These are phyloP conservation scores for Australoheros scitulus DNA, from an alignment of 2,113 vertebrate genomes.

Conservation along the genomic window DNA sequence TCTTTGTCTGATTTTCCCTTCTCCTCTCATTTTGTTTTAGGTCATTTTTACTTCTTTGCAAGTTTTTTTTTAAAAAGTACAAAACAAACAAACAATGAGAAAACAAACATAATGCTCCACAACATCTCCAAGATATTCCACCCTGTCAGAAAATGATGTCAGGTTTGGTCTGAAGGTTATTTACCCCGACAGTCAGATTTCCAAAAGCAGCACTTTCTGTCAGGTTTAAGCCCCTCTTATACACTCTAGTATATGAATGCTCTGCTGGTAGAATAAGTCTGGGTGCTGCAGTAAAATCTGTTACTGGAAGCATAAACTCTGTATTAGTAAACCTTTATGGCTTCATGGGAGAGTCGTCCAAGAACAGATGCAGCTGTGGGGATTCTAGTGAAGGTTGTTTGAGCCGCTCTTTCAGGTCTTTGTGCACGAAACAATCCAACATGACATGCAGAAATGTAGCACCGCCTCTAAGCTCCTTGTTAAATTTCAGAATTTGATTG, in stretches of 20 bases:
- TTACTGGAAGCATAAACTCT: not conserved
- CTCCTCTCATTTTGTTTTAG: not conserved
- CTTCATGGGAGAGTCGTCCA: not conserved
- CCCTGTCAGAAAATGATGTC: not conserved
- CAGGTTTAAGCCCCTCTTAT: not conserved
- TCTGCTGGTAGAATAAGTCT: not conserved
- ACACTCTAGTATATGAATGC: not conserved
- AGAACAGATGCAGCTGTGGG: not conserved
- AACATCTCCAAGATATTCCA: not conserved
- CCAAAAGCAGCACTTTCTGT: not conserved
- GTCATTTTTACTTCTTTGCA: not conserved
- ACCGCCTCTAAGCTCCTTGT: not conserved
- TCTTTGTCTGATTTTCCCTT: not conserved
- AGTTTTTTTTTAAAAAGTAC: too few species aligned
- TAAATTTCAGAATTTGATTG: not conserved
- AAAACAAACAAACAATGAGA: not conserved
- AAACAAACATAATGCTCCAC: not conserved
- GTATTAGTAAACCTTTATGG: rapidly evolving
- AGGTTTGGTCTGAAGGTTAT: not conserved
- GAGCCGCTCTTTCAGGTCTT: not conserved
- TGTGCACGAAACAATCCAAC: too few species aligned
- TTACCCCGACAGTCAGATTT: not conserved
- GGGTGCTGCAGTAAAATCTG: not conserved
- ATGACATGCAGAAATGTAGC: not conserved
- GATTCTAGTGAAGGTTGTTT: rapidly evolving